phyloP scores from a whole-genome alignment of 2,113 vertebrate genomes.

The Laterallus jamaicensis region DNA sequence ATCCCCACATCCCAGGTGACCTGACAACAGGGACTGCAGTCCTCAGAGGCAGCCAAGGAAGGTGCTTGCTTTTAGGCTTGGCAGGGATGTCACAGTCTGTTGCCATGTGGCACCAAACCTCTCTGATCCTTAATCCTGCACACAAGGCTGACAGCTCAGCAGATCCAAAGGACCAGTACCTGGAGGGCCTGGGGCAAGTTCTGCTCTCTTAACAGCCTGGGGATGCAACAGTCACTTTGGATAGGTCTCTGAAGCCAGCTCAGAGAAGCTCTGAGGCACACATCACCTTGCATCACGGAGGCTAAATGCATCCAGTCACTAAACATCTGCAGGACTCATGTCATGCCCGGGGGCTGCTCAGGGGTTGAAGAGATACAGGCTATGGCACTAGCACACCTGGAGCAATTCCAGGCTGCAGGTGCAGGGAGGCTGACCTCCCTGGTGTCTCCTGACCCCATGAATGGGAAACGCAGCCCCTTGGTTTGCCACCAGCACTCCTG shows the following conservation, averaged over 20 bases:
- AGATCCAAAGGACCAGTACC: background rate
- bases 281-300: background rate
- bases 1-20: background rate
- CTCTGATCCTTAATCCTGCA: background rate
- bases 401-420: background rate
- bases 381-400: rapidly evolving
- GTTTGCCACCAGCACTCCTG: background rate
- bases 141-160: background rate
- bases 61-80: background rate
- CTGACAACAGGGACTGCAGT: background rate
- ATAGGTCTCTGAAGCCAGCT: background rate
- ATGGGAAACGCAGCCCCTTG: background rate
- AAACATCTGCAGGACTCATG: background rate
- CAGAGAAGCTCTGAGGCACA: background rate
- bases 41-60: background rate
- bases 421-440: background rate
- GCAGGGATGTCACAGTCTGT: background rate
- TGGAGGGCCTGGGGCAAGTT: background rate
- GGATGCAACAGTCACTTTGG: background rate
- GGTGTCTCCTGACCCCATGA: background rate
- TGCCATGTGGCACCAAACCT: background rate
- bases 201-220: background rate
- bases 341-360: background rate
- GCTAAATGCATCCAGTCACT: background rate
- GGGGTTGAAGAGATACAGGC: background rate